Percentiles rank a stretch among this genome's conserved stretches.
Evolutionary conservation across 2,113 vertebrate genomes (phyloP).

Genomic region (Paedocypris sp.): DNA sequence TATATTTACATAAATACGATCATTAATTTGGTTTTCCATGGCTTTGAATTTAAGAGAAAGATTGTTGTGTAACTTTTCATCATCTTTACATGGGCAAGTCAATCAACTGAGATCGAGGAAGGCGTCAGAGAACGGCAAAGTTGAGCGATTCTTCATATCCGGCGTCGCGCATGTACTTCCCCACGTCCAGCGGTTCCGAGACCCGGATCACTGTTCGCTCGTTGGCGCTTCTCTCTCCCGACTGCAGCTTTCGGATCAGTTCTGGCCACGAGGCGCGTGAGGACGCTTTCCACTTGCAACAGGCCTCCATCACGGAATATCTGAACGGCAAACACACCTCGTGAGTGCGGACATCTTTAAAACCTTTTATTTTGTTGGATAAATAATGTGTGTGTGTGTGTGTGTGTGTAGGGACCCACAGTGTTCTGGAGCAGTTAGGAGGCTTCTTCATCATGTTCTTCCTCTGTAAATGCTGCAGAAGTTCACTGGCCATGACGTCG

Average conservation of each 20-base stretch:
- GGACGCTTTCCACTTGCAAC: constrained; percentile 65
- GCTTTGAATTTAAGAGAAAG: too few relatives aligned
- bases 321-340: constrained; percentile 44
- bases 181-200: constrained; percentile 52
- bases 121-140: constrained; percentile 49
- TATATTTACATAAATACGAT: too few relatives aligned
- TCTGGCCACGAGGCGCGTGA: constrained; percentile 49
- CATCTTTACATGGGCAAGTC: too few relatives aligned
- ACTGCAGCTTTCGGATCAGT: constrained; percentile 51
- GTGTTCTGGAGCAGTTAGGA: constrained; percentile 59
- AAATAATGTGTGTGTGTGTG: neutral
- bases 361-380: neutral
- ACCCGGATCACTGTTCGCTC: constrained; percentile 62
- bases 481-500: constrained; percentile 58
- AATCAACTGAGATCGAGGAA: too few relatives aligned
- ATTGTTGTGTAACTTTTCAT: too few relatives aligned
- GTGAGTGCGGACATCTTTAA: neutral
- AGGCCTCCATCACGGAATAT: constrained; percentile 68
- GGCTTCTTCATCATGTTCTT: constrained; percentile 67
- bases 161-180: constrained; percentile 55
- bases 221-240: constrained; percentile 55
- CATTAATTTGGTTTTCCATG: too few relatives aligned
- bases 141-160: constrained; percentile 47
- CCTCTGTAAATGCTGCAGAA: constrained; percentile 74
- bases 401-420: constrained; percentile 58